Conservation (phyloP, 2,113 vertebrate species). For the Chiloscyllium plagiosum region DNA sequence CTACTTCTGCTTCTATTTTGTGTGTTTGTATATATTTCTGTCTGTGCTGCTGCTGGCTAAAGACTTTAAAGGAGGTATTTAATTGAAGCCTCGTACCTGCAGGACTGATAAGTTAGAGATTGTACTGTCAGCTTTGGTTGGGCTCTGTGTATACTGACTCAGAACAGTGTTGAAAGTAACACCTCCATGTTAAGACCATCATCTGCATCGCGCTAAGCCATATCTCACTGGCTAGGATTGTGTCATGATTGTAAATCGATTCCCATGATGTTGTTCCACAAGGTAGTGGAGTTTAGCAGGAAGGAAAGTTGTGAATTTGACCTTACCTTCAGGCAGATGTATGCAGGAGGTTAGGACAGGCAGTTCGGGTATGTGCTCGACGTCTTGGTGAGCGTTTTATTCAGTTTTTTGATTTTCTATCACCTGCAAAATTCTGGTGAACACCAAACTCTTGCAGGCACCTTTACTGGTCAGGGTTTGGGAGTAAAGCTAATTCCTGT, state of each 20-base stretch:
- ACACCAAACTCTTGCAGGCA: too few species aligned
- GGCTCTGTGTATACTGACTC: neutral
- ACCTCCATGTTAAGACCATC: neutral
- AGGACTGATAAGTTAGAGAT: neutral
- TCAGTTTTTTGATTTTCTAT: neutral
- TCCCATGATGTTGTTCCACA: too few species aligned
- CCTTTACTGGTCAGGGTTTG: neutral
- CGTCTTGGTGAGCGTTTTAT: neutral
- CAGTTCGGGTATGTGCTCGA: neutral
- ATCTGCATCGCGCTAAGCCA: neutral
- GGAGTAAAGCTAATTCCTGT: too few species aligned
- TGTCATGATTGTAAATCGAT: neutral
- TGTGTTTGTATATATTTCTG: too few species aligned
- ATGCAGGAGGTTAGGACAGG: neutral
- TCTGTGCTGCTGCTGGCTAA: neutral
- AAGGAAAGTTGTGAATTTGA: neutral
- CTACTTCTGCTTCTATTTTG: too few species aligned
- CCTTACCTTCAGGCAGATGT: too few species aligned
- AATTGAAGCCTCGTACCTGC: neutral
- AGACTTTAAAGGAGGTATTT: neutral
- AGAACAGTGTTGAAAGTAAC: neutral
- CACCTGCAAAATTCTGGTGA: neutral
- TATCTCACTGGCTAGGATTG: neutral
- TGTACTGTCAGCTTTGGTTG: neutral
- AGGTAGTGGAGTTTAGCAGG: too few species aligned